A percentile compares a stretch with the other conserved stretches of the same genome.
Evolutionary conservation across 2,113 vertebrate genomes (phyloP).

Genomic region (Petrocephalus microphthalmus): DNA sequence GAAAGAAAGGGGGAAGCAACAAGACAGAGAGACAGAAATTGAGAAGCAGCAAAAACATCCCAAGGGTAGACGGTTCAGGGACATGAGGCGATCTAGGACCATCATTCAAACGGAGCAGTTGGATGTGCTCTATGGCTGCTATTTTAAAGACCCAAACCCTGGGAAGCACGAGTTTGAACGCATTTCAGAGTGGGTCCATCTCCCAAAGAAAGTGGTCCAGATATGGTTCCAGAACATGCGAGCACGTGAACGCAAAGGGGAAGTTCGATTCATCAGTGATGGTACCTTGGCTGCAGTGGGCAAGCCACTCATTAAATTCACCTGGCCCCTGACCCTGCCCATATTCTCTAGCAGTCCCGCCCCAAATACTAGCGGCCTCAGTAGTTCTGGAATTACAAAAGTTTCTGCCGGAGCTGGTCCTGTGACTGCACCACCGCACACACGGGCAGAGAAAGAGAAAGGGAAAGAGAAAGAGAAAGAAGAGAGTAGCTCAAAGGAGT

Average conservation of each 20-base stretch:
- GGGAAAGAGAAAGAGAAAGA: slow-evolving; percentile 46
- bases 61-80: slow-evolving; percentile 61
- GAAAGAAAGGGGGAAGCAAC: slow-evolving; percentile 50
- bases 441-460: slow-evolving; percentile 42
- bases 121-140: slow-evolving; percentile 82
- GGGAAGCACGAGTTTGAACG: slow-evolving; percentile 84
- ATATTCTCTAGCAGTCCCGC: slow-evolving; percentile 53
- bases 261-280: slow-evolving; percentile 73
- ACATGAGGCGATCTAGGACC: slow-evolving; percentile 75
- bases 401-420: slow-evolving; percentile 48
- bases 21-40: slow-evolving; percentile 31
- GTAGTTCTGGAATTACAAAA: slow-evolving; percentile 47
- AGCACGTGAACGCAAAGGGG: slow-evolving; percentile 81
- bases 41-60: slow-evolving; percentile 46
- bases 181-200: slow-evolving; percentile 82
- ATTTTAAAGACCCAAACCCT: slow-evolving; percentile 84
- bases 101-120: slow-evolving; percentile 85
- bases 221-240: slow-evolving; percentile 94
- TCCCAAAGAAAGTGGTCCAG: slow-evolving; percentile 87
- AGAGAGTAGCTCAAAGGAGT: slow-evolving; percentile 59
- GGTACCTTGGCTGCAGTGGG: slow-evolving; percentile 65
- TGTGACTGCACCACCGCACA: slow-evolving; percentile 52
- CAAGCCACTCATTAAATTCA: slow-evolving; percentile 70
- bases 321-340: slow-evolving; percentile 60
- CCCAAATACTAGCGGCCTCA: slow-evolving; percentile 33